phyloP scores from a whole-genome alignment of 2,888 invertebrate genomes.

The Esperia sulphurella region DNA sequence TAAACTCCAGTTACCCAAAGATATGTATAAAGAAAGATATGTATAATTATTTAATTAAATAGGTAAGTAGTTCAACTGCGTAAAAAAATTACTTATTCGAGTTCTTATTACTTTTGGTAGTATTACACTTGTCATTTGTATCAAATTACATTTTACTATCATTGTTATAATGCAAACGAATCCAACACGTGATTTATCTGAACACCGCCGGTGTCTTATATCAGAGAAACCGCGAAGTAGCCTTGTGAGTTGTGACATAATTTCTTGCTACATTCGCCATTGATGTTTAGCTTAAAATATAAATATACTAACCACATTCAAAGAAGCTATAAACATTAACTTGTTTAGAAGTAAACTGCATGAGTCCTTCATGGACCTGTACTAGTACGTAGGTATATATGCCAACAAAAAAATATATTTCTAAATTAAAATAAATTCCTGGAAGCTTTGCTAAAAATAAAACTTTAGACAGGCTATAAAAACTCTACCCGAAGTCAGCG shows the following conservation, averaged over 20 bases:
- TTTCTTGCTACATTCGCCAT: conserved; percentile 14
- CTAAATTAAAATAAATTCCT: too few species aligned
- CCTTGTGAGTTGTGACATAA: conserved; percentile 32
- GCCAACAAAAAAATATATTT: too few species aligned
- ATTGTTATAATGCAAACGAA: neutral
- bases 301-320: neutral
- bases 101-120: neutral
- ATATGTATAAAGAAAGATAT: too few species aligned
- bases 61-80: too few species aligned
- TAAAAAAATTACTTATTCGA: neutral
- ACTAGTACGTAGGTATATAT: too few species aligned
- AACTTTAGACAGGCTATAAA: too few species aligned
- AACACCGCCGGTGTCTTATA: conserved; percentile 30
- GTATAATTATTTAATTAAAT: too few species aligned
- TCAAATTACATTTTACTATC: too few species aligned
- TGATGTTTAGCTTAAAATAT: neutral
- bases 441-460: too few species aligned
- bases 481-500: too few species aligned
- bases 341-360: neutral
- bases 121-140: neutral
- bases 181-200: neutral
- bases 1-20: too few species aligned
- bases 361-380: too few species aligned
- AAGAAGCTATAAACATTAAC: neutral
- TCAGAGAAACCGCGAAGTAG: conserved; percentile 26